Base-by-base conservation (phyloP, 2,113 vertebrate genomes). In the Indicator maculatus region DNA sequence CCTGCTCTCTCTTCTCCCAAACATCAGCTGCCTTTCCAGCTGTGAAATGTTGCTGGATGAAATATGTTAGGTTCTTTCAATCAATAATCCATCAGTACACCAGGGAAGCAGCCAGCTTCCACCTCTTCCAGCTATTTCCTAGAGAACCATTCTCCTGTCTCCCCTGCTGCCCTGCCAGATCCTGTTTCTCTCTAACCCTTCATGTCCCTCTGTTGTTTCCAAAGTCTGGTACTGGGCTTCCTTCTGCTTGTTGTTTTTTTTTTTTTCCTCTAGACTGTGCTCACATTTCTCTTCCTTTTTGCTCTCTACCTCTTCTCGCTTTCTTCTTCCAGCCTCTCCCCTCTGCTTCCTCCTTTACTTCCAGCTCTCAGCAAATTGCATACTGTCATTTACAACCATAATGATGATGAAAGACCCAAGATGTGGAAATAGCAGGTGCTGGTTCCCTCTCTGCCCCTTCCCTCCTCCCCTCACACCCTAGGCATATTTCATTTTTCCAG, bases 81-180 rank as follows among this genome's bases (percentile, higher is more conserved):
- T 84, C 14, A 11, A 89, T 89, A 94, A 95, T 55, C 93, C 86
- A 83, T 89, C 92, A 86, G 55, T 56, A 91, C 47, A 53, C 58
- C 50, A 64, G 69, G 45, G 66, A 79, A 90, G 69, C 41, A 88
- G 69, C 50, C 41, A 82, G 53, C 56, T 61, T 74, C 83, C 7
- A 1, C 52, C 39, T 87, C 39, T 59, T 90, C 58, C 70, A 93
- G 63, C n/a, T 94, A 70, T 84, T 94, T 91, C 75, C 28, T 31
- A 8, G 61, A 80, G 59, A 88, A 50, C 44, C 4, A 0, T 60
- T 88, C 74, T 72, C 28, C 52, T 33, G 17, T n/a, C 16, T 90
- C 31, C 38, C 47, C 20, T 19, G 14, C 23, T 82, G 28, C 44
- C 71, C 56, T 86, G 47, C 30, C 73, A 89, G 38, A 52, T 71